Percentiles rank a stretch among this genome's conserved stretches.
Evolutionary conservation across 2,888 invertebrate species (phyloP).

Genomic region (Aelia acuminata): DNA sequence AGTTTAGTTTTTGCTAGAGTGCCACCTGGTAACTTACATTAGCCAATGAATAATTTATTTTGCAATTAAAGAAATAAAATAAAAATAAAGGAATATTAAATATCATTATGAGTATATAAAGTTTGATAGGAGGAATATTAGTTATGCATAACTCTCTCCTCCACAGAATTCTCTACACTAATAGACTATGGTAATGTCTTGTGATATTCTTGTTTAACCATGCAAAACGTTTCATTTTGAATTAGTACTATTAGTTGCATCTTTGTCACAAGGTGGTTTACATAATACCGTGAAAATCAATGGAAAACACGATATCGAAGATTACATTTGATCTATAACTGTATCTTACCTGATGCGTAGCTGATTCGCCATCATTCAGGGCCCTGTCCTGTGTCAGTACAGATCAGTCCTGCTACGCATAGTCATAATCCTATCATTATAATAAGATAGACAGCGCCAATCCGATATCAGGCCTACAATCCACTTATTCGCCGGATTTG

Average conservation of each 20-base stretch:
- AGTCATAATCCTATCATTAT: not conserved
- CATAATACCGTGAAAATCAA: not conserved
- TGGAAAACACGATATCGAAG: not conserved
- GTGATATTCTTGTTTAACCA: not conserved
- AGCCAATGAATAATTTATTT: no score
- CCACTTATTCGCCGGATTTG: not conserved
- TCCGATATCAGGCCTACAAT: conserved; percentile 19
- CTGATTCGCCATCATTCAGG: not conserved
- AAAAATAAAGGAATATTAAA: no score
- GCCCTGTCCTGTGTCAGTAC: not conserved
- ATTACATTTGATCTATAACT: not conserved
- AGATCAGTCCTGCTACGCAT: not conserved
- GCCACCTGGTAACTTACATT: no score
- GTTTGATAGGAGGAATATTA: no score
- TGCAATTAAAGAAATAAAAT: no score
- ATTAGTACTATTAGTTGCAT: not conserved
- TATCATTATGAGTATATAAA: no score
- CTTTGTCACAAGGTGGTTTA: not conserved
- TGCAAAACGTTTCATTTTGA: not conserved
- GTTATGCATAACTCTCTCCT: not conserved
- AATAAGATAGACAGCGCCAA: not conserved
- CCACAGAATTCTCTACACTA: not conserved
- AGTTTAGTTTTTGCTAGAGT: no score
- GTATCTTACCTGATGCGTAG: not conserved
- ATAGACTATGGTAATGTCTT: not conserved